Base-by-base conservation (phyloP, 2,797 vertebrate genomes). In the Champsocephalus gunnari region DNA sequence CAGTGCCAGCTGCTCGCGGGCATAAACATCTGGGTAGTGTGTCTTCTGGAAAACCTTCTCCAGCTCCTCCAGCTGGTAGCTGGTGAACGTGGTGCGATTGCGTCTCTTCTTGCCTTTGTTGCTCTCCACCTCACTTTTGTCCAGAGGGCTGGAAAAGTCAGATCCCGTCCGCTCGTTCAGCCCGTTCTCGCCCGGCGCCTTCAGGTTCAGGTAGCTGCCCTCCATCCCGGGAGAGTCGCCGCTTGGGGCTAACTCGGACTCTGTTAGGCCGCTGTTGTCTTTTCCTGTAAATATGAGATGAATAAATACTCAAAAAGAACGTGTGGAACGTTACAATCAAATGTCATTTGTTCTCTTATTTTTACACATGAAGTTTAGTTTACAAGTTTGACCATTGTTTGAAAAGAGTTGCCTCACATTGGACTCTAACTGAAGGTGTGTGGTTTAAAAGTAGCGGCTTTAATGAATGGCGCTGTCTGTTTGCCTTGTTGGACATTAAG, bases 21-120 rank as follows among this genome's bases (percentile, higher is more conserved):
- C 97, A 0, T 98, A 98, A 76, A 99, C 97, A 2, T 99, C 97
- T 0, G 97, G 97, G 87, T 99, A 99, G 92, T 99, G 97, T 5
- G 97, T 98, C 94, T 98, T 99, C 94, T 98, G 97, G 91, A 99
- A 99, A 87, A 98, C 97, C 65, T 98, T 98, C 91, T 99, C 97
- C 90, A 99, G 94, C 89, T 99, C 97, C 79, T 98, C 97, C 85
- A 99, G 93, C 92, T 99, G 97, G 93, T 98, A 98, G 80, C 97
- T 98, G 19, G 97, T 99, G 92, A 99, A 99, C 12, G 97, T 99
- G 73, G 97, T 98, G 47, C 97, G 95, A 89, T 99, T 98, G 77
- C 97, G 94, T 44, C 97, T 85, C 90, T 98, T 99, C 88, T 99
- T 99, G 88, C 98, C 98, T 88, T 99, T 98, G 95, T 97, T 99